Base-by-base conservation (phyloP, 92 coral and sea anemone species). In the Palythoa grandiflora region DNA sequence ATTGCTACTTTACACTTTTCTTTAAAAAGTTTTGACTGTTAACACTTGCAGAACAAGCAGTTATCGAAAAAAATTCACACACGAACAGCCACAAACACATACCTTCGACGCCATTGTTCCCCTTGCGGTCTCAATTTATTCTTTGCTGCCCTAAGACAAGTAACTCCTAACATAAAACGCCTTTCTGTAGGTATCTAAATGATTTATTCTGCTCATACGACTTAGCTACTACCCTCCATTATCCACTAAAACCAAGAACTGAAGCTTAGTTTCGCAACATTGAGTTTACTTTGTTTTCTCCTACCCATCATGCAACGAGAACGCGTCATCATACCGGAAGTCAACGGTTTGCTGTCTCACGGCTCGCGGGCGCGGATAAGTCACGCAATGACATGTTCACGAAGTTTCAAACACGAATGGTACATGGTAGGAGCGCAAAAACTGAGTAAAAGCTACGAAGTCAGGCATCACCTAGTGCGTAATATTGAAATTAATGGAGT, bases 31-130 rank as follows among this genome's bases (percentile, higher is more conserved):
- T 12, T 57, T 12, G 11, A 57, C 63, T 57, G 63, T 57, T 57
- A 57, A 57, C 7, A 8, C 50, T 44, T 44, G 50, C 50, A 44
- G 50, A 44, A 44, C 6, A 19, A 21, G 12, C 39, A 70, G 5
- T 9, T 9, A 1, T 70, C 1, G 12, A 70, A 70, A 70, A 28
- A 0, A 37, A 1, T 11, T 11, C 16, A 19, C 15, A 19, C 2
- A 35, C n/a, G 28, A 28, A 28, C 28, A 28, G 28, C 28, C 28
- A 28, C 8, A 37, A 74, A 71, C 38, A 81, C 86, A 78, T 73
- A 75, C 73, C 89, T 71, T 85, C 47, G 80, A 73, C 73, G 80
- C 73, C 80, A 60, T 71, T 71, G 84, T 77, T 39, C 40, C 50
- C 59, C 17, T 48, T 74, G 44, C 38, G 55, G 72, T n/a, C 28